Evolutionary conservation across 2,797 vertebrate genomes (phyloP), one percentile per base, ranked within the genome.

Genomic region (Gadopsis marmoratus): DNA sequence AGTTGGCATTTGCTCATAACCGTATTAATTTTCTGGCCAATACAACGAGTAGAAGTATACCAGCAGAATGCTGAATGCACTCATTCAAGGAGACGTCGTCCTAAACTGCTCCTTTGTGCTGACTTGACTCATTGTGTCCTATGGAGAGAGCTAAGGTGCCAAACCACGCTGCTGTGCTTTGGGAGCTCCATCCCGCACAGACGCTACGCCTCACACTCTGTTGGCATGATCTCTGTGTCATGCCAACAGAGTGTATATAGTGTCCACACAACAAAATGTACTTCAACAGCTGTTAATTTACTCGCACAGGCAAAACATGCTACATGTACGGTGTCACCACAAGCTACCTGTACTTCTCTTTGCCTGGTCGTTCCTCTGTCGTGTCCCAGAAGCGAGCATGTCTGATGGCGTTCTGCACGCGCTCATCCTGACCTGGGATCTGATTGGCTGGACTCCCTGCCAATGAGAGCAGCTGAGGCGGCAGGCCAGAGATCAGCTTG

Each of bases 381-480:
- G 93, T 96, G 86, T 94, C 91, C 97, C 97, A 99, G 86, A 99
- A 91, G n/a, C 97, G 93, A 0, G 97, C 95, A 0, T 96, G 95
- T 41, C 83, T 95, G 82, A 99, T 95, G 0, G 92, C 90, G 0
- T 91, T 90, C 88, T 94, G 91, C 0, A 95, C 96, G 0, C 90
- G 67, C 51, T 96, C 94, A 11, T 98, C 96, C 8, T 97, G 95
- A 79, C 96, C 89, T 43, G 93, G 92, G 0, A 97, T 85, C 76
- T 93, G 94, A 71, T 93, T 95, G 17, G 85, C 86, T 0, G 94
- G 89, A 64, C 86, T 76, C 5, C 94, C 84, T 0, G 89, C 5
- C 33, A 96, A 61, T 41, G 89, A 82, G 54, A 94, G 84, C 54
- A 99, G 89, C 4, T 90, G 89, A 29, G 93, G 79, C 0, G 98